A percentile compares a stretch with the other conserved stretches of the same genome.
phyloP scores from a whole-genome alignment of 2,797 vertebrate species.

The Trichosurus vulpecula region DNA sequence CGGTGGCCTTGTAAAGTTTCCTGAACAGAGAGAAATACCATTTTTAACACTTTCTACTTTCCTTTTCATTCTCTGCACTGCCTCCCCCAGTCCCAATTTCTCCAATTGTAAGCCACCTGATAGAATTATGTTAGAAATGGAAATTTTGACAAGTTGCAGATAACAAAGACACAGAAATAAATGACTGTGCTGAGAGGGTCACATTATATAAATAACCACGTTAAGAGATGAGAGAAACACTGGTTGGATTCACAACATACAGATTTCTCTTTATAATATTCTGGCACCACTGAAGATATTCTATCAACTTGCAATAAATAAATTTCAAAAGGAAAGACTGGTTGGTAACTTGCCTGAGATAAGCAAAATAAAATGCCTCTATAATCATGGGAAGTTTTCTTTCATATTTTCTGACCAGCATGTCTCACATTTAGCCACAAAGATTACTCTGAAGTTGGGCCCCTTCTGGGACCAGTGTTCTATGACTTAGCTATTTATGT shows the following conservation, averaged over 20 bases:
- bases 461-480: neutral
- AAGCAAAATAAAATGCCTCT: neutral
- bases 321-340: neutral
- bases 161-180: neutral
- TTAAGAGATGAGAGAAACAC: neutral
- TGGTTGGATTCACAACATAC: slow-evolving; percentile 4
- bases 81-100: neutral
- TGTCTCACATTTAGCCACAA: neutral
- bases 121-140: slow-evolving; percentile 18
- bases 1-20: neutral
- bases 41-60: slow-evolving; percentile 35
- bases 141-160: neutral
- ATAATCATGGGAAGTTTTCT: neutral
- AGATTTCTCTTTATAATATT: slow-evolving; percentile 9
- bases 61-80: slow-evolving; percentile 10
- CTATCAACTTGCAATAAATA: neutral
- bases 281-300: neutral
- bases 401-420: neutral
- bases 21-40: neutral
- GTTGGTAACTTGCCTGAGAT: slow-evolving; percentile 12
- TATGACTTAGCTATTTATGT: neutral
- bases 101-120: neutral
- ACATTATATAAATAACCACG: neutral
- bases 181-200: neutral
- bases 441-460: neutral